Evolutionary conservation across 2,797 vertebrate species (phyloP), one percentile per base, ranked within the genome.

Genomic region (Gouania willdenowi): DNA sequence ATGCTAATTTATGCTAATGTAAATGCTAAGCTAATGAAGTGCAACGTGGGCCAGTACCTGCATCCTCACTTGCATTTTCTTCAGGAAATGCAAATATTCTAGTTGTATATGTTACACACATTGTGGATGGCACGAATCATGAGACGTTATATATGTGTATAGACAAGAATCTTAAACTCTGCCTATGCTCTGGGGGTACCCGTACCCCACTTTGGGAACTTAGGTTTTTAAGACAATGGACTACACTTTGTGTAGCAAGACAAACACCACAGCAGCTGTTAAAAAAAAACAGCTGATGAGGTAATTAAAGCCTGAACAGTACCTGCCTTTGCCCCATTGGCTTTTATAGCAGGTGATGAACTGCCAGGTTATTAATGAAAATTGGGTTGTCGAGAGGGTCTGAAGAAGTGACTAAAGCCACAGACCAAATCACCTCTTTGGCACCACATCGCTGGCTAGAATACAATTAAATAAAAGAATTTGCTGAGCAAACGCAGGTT

Each of bases 341-440:
- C 51, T 67, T 88, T 85, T 78, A 89, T 72, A 41, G 79, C 27
- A 3, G 45, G 51, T 76, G 72, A 77, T 81, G 82, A 84, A 77
- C 65, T 73, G 72, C 71, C 58, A 78, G 66, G 78, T 88, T 86
- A 79, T 80, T 71, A 84, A 81, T 80, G 76, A 64, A 75, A 75
- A 83, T 73, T 56, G 58, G 59, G 49, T 57, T 79, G 69, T 83
- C 76, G 68, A 23, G 37, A 42, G 15, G 15, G 42, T 48, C 56
- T 57, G 57, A 66, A 66, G 52, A 75, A 70, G 50, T 47, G 48
- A 63, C 39, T 34, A 37, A 54, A 70, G 70, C 71, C 72, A 65
- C 37, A 35, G 64, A 46, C 26, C 9, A 37, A 56, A 69, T 62
- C 26, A 61, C n/a, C 20, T 43, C 16, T 26, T 24, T 61, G 44